phyloP scores from a whole-genome alignment of 92 coral and sea anemone genomes.

The Diadumene lineata region DNA sequence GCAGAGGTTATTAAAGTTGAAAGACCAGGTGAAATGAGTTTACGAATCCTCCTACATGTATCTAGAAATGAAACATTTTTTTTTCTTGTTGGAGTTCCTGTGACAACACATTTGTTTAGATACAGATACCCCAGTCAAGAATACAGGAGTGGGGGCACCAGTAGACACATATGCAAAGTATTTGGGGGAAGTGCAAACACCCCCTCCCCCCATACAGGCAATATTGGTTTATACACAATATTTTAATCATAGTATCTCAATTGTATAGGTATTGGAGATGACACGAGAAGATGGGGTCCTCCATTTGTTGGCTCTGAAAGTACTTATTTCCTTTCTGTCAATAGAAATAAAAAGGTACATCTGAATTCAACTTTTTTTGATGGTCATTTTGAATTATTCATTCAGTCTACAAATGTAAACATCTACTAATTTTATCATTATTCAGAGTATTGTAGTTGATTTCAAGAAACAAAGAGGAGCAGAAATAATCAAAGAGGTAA shows the following conservation, averaged over 20 bases:
- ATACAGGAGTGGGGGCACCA: no score
- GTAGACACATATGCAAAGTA: no score
- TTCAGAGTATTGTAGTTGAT: slow-evolving; percentile 77
- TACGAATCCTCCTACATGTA: neutral
- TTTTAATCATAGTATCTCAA: neutral
- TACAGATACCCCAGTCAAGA: no score
- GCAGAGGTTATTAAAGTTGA: slow-evolving; percentile 92
- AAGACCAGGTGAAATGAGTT: slow-evolving; percentile 60
- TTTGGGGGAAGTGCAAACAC: no score
- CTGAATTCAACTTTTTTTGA: neutral
- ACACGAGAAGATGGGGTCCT: slow-evolving; percentile 92
- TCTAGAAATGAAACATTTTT: neutral
- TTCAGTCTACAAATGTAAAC: no score
- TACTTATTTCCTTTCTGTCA: slow-evolving; percentile 83
- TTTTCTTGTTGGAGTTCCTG: neutral
- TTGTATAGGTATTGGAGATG: slow-evolving; percentile 72
- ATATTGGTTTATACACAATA: no score
- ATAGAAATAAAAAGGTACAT: slow-evolving; percentile 85
- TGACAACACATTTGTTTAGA: no score
- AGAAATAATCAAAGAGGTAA: slow-evolving; percentile 66
- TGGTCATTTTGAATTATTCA: no score
- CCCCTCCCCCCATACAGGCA: no score
- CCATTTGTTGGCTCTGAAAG: slow-evolving; percentile 82
- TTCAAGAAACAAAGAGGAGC: slow-evolving; percentile 73
- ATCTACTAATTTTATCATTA: no score